A percentile compares a stretch with the other conserved stretches of the same genome.
Evolutionary conservation across 2,113 vertebrate species (phyloP).

Genomic region (Sinocyclocheilus grahami): DNA sequence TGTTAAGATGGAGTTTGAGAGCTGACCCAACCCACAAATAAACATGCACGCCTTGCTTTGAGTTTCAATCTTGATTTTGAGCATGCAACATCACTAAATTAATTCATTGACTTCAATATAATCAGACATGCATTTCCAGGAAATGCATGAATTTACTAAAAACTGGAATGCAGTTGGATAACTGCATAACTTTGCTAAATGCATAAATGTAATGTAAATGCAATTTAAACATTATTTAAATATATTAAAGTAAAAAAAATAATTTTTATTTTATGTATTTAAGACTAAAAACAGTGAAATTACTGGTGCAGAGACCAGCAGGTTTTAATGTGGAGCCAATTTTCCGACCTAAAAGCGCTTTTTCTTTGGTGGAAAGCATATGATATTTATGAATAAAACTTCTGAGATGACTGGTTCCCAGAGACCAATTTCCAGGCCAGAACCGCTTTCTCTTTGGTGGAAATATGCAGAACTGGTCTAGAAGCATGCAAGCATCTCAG

Average conservation of each 20-base stretch:
- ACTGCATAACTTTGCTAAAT: background rate
- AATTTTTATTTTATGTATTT: too few relatives aligned
- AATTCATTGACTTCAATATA: too few relatives aligned
- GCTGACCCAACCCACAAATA: too few relatives aligned
- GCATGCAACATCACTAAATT: background rate
- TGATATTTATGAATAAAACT: background rate
- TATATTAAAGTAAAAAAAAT: too few relatives aligned
- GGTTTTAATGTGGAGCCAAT: too few relatives aligned
- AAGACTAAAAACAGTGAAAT: too few relatives aligned
- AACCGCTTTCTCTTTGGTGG: background rate
- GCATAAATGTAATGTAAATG: background rate
- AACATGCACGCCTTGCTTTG: background rate
- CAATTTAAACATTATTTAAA: too few relatives aligned
- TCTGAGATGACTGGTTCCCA: background rate
- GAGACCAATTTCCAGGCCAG: background rate
- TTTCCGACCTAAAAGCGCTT: too few relatives aligned
- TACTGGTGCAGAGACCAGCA: too few relatives aligned
- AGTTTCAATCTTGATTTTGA: background rate
- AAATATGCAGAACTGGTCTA: background rate
- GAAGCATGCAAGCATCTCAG: too few relatives aligned
- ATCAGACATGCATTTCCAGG: too few relatives aligned
- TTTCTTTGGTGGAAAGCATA: background rate
- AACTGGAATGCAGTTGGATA: background rate
- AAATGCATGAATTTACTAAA: background rate
- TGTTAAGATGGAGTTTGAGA: too few relatives aligned